Evolutionary conservation across 2,888 invertebrate genomes (phyloP).

Genomic region (Meliscaeva auricollis): DNA sequence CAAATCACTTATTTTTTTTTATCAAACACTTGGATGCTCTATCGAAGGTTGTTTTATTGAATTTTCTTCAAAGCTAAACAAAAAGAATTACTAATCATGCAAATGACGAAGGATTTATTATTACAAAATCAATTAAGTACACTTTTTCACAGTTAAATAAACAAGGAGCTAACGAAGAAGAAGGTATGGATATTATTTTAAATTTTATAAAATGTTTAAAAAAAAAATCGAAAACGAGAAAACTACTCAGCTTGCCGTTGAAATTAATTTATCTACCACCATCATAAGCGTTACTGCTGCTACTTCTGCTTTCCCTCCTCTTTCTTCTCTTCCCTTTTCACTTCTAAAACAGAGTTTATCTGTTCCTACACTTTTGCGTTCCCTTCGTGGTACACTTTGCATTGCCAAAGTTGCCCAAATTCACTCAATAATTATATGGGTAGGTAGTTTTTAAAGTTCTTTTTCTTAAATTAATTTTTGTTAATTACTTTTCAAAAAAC

Average conservation of each 20-base stretch:
- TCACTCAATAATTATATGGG: slow-evolving; percentile 56
- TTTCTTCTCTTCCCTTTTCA: slow-evolving; percentile 56
- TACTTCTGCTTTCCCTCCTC: slow-evolving; percentile 45
- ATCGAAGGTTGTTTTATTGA: background rate
- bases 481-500: slow-evolving; percentile 4
- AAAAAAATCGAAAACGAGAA: slow-evolving; percentile 46
- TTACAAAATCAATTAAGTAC: background rate
- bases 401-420: slow-evolving; percentile 77
- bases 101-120: background rate
- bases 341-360: slow-evolving; percentile 59
- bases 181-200: slow-evolving; percentile 62
- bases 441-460: slow-evolving; percentile 8
- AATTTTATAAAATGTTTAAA: slow-evolving; percentile 35
- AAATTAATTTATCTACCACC: slow-evolving; percentile 71
- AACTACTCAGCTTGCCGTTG: slow-evolving; percentile 70
- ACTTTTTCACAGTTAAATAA: slow-evolving; percentile 17
- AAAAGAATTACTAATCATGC: background rate
- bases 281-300: slow-evolving; percentile 66
- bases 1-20: background rate
- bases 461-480: background rate
- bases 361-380: slow-evolving; percentile 68
- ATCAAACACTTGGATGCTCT: background rate
- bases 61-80: background rate
- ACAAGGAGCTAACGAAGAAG: slow-evolving; percentile 62
- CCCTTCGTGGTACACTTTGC: slow-evolving; percentile 65